phyloP scores from a whole-genome alignment of 2,113 vertebrate species.

The Hippopotamus amphibius region DNA sequence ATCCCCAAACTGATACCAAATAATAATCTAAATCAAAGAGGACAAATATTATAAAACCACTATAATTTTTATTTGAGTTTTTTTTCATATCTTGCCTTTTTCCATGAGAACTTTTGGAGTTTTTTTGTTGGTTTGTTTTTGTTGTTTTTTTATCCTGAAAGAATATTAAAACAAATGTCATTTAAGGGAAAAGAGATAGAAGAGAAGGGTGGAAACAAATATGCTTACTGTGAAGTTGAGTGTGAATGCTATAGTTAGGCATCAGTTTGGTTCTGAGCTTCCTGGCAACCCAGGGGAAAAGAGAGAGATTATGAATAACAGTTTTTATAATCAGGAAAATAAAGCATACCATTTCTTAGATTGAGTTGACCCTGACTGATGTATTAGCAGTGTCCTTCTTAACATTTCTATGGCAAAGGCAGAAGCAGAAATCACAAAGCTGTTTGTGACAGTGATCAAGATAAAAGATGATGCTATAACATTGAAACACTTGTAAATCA shows the following conservation, averaged over 20 bases:
- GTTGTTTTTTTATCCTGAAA: constrained; percentile 7
- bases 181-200: background rate
- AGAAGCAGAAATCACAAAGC: background rate
- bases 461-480: background rate
- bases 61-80: background rate
- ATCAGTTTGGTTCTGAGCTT: constrained; percentile 28
- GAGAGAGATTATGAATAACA: background rate
- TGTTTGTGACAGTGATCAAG: background rate
- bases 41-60: background rate
- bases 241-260: background rate
- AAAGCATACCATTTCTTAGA: background rate
- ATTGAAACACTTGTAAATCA: background rate
- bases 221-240: background rate
- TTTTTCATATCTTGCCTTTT: background rate
- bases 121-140: background rate
- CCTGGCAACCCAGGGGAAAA: background rate
- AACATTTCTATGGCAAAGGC: background rate
- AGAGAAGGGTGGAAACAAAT: background rate
- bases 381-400: background rate
- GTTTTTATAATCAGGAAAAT: background rate
- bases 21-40: background rate
- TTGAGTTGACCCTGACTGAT: background rate
- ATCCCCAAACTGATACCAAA: background rate
- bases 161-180: background rate
- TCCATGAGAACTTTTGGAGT: background rate